These are phyloP conservation scores for Remorina albescens DNA, from an alignment of 2,797 vertebrate species.

Conservation along the genomic window DNA sequence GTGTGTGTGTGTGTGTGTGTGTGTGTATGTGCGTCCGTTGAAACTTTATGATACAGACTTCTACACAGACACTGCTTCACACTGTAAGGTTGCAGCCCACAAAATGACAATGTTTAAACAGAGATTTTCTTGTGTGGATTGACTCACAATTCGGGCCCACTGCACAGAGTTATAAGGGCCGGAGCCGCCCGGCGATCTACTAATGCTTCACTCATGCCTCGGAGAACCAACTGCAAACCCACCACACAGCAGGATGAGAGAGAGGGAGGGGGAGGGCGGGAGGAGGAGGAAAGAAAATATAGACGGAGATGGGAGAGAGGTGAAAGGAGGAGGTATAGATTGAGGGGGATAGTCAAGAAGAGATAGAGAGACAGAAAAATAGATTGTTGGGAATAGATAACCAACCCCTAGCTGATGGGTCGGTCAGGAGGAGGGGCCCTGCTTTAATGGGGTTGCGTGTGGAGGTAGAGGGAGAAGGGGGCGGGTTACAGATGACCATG, in stretches of 20 bases:
- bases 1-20: too few relatives aligned
- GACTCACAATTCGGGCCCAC: constrained; percentile 99
- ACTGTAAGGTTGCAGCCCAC: constrained; percentile 73
- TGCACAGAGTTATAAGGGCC: constrained; percentile 99
- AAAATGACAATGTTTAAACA: constrained; percentile 68
- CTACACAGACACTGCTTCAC: constrained; percentile 5
- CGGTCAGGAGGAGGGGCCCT: constrained; percentile 77
- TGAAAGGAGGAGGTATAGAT: constrained; percentile 45
- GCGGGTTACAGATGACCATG: constrained; percentile 71
- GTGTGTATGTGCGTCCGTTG: too few relatives aligned
- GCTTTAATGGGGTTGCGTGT: constrained; percentile 60
- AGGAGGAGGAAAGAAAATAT: constrained; percentile 45
- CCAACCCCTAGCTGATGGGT: constrained; percentile 57
- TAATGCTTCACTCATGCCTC: constrained; percentile 99
- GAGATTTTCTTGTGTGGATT: constrained; percentile 69
- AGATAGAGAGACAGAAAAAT: constrained; percentile 25
- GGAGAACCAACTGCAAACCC: constrained; percentile 98
- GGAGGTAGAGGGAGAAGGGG: constrained; percentile 60
- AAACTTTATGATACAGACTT: background rate
- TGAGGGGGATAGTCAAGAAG: constrained; percentile 51
- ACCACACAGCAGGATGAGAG: constrained; percentile 86
- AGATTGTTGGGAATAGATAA: constrained; percentile 49
- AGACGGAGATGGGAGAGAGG: constrained; percentile 70
- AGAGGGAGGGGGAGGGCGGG: constrained; percentile 72
- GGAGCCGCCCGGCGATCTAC: constrained; percentile 99